A percentile compares a stretch with the other conserved stretches of the same genome.
Evolutionary conservation across 1,140 invertebrate species (phyloP).

Genomic region (Thaumetopoea pityocampa): DNA sequence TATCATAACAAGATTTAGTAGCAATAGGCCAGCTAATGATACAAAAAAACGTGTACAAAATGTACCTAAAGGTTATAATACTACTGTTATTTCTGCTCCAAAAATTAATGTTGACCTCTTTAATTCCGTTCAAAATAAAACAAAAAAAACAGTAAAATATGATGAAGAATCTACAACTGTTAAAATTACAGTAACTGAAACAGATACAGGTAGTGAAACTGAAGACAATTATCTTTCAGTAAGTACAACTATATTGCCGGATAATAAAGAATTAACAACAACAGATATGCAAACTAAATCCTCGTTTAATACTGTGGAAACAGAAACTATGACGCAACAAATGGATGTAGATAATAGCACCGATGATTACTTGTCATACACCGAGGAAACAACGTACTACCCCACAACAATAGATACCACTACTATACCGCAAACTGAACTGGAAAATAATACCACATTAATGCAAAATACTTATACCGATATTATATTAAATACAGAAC

Average conservation of each 20-base stretch:
- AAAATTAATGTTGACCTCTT: constrained; percentile 7
- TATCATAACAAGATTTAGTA: constrained; percentile 41
- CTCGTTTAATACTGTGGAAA: constrained; percentile 29
- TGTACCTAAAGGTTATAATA: constrained; percentile 53
- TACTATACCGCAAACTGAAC: constrained; percentile 28
- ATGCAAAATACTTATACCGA: constrained; percentile 18
- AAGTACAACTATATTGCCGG: constrained; percentile 18
- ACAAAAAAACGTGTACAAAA: constrained; percentile 65
- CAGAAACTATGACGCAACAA: constrained; percentile 35
- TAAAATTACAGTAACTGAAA: constrained; percentile 13
- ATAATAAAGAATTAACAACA: constrained; percentile 14
- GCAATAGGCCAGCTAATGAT: constrained; percentile 45
- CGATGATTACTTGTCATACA: constrained; percentile 56
- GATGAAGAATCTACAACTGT: constrained; percentile 13
- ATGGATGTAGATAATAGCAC: constrained; percentile 47
- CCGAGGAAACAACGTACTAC: constrained; percentile 35
- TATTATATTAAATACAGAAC: constrained; percentile 23
- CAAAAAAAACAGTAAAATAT: constrained; percentile 14
- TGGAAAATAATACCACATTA: constrained; percentile 18
- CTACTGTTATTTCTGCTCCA: constrained; percentile 25
- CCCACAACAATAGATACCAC: constrained; percentile 34
- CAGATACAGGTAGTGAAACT: constrained; percentile 28
- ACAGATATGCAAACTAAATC: constrained; percentile 20
- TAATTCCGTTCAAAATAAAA: constrained; percentile 22
- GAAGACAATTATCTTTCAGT: constrained; percentile 44